Evolutionary conservation across 2,888 invertebrate genomes (phyloP).

Genomic region (Ectemnius continuus): DNA sequence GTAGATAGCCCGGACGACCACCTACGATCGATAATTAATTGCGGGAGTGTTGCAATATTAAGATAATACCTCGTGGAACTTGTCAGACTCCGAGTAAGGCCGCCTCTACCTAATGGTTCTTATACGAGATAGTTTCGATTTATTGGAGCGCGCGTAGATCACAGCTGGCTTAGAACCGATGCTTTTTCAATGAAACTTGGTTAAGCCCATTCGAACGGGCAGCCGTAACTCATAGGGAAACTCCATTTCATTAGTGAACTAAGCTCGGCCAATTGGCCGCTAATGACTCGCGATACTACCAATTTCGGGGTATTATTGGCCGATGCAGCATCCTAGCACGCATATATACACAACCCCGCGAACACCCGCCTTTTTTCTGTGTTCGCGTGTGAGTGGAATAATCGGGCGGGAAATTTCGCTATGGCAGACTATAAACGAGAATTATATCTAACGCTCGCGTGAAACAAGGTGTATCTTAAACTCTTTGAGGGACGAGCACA

Average conservation of each 20-base stretch:
- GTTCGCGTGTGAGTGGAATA: no score
- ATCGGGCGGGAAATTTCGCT: no score
- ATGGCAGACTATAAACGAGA: no score
- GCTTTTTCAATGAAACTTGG: conserved; percentile 8
- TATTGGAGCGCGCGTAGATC: conserved; percentile 8
- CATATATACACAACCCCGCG: no score
- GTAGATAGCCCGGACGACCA: background rate
- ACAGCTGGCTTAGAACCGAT: conserved; percentile 13
- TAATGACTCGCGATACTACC: conserved; percentile 8
- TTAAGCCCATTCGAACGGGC: background rate
- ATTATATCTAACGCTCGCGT: no score
- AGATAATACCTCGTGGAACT: conserved; percentile 3
- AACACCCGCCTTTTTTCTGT: no score
- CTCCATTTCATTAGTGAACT: conserved; percentile 4
- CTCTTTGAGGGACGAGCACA: background rate
- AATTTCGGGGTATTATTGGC: conserved; percentile 1
- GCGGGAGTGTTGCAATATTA: background rate
- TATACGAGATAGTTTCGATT: background rate
- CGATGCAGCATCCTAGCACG: no score
- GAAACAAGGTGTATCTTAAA: no score
- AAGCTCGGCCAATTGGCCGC: conserved; percentile 6
- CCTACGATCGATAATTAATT: conserved; percentile 2
- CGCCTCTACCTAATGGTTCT: conserved; percentile 4
- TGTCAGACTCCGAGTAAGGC: background rate
- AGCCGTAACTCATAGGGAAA: background rate